A percentile compares a stretch with the other conserved stretches of the same genome.
Conservation (phyloP, 2,113 vertebrate species). For the Puffinus mauretanicus region DNA sequence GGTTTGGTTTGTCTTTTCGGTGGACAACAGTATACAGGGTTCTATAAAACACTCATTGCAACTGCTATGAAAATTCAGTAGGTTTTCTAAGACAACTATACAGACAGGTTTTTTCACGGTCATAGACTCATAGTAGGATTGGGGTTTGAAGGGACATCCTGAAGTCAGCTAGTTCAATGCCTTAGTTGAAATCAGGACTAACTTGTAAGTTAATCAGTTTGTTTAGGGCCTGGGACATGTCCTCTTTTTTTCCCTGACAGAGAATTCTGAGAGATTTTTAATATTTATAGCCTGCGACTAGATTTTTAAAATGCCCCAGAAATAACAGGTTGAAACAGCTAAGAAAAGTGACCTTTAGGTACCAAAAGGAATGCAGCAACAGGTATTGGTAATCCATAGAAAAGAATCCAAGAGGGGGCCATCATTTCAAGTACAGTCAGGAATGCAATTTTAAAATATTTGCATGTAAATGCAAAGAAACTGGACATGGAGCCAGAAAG, state of each 20-base stretch:
- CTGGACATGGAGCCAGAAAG: background rate
- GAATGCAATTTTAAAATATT: background rate
- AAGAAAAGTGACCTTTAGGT: background rate
- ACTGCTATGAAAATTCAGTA: background rate
- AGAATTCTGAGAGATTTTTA: background rate
- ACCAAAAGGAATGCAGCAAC: background rate
- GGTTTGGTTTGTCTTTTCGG: background rate
- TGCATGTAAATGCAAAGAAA: background rate
- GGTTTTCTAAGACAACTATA: background rate
- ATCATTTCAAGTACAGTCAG: background rate
- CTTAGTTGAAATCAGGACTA: background rate
- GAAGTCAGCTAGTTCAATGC: background rate
- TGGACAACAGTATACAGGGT: background rate
- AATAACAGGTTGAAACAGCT: background rate
- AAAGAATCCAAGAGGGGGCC: background rate
- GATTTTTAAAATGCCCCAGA: background rate
- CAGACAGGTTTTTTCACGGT: background rate
- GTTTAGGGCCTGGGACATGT: background rate
- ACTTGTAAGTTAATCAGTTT: background rate
- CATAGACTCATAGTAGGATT: background rate
- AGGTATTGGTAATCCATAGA: background rate
- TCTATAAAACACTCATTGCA: background rate
- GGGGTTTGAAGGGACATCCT: background rate
- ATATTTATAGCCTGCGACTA: background rate
- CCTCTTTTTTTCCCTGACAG: background rate